Percentiles rank a stretch among this genome's conserved stretches.
Evolutionary conservation across 2,888 invertebrate genomes (phyloP).

Genomic region (Sinhomidia bicolor): DNA sequence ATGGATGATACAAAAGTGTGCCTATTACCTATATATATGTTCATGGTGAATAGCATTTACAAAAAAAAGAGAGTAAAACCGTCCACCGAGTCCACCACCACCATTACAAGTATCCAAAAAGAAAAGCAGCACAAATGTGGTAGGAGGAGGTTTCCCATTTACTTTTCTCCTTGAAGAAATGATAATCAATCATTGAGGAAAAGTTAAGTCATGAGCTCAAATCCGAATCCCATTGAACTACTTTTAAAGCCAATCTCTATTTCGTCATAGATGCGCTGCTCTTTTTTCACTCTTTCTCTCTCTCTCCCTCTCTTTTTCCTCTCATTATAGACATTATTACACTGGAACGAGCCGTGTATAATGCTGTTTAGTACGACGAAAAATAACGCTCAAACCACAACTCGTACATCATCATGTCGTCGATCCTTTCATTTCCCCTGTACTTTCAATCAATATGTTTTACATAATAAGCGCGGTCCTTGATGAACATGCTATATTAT

Average conservation of each 20-base stretch:
- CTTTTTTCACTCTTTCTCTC: background rate
- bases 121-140: background rate
- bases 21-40: background rate
- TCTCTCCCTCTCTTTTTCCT: background rate
- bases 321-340: background rate
- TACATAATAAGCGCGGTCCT: background rate
- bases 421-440: slow-evolving; percentile 30
- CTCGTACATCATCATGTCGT: slow-evolving; percentile 21
- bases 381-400: background rate
- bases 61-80: background rate
- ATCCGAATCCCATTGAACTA: slow-evolving; percentile 66
- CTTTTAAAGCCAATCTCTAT: slow-evolving; percentile 49
- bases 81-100: no score
- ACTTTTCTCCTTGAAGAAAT: slow-evolving; percentile 47
- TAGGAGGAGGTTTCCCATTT: slow-evolving; percentile 7
- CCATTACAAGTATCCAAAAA: no score
- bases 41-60: background rate
- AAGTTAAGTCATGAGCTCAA: slow-evolving; percentile 61
- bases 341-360: background rate
- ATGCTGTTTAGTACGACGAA: background rate
- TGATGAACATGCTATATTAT: background rate
- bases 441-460: slow-evolving; percentile 29
- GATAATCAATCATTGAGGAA: slow-evolving; percentile 73
- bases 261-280: slow-evolving; percentile 51
- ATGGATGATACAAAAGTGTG: slow-evolving; percentile 19